A percentile compares a stretch with the other conserved stretches of the same genome.
Evolutionary conservation across 2,797 vertebrate species (phyloP).

Genomic region (Cyprinella venusta): DNA sequence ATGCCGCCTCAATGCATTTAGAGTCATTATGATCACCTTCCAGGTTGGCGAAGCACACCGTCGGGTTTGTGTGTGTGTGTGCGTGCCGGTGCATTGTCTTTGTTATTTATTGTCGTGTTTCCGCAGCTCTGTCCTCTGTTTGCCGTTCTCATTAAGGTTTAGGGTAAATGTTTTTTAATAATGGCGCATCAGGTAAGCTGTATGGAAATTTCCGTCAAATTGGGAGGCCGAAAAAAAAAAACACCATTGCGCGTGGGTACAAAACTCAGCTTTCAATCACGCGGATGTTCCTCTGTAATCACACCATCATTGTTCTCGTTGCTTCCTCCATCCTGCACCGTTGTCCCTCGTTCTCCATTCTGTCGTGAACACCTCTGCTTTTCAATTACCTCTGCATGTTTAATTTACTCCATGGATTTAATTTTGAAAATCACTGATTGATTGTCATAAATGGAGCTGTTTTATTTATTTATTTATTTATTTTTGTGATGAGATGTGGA

Average conservation of each 20-base stretch:
- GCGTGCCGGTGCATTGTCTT: slow-evolving; percentile 31
- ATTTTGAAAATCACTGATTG: slow-evolving; percentile 43
- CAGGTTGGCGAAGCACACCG: slow-evolving; percentile 51
- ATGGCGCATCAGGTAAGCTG: slow-evolving; percentile 60
- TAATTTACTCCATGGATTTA: slow-evolving; percentile 57
- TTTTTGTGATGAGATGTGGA: slow-evolving; percentile 42
- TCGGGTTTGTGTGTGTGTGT: slow-evolving; percentile 15
- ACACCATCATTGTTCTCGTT: slow-evolving; percentile 49
- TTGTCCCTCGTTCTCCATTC: slow-evolving; percentile 9
- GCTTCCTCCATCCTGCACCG: slow-evolving; percentile 24
- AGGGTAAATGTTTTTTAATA: slow-evolving; percentile 67
- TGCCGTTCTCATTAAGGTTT: slow-evolving; percentile 67
- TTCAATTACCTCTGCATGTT: slow-evolving; percentile 53
- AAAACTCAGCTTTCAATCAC: slow-evolving; percentile 53
- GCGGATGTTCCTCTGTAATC: slow-evolving; percentile 50
- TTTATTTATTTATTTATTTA: slow-evolving; percentile 29
- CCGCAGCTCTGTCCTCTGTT: slow-evolving; percentile 61
- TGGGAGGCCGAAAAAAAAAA: slow-evolving; percentile 33
- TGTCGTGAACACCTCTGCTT: slow-evolving; percentile 16
- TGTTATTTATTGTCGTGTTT: slow-evolving; percentile 54
- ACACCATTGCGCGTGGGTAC: slow-evolving; percentile 35
- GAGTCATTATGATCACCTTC: slow-evolving; percentile 72
- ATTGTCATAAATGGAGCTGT: slow-evolving; percentile 57
- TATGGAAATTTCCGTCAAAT: slow-evolving; percentile 65
- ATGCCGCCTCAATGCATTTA: slow-evolving; percentile 74